A percentile compares a stretch with the other conserved stretches of the same genome.
phyloP scores from a whole-genome alignment of 2,888 invertebrate species.

The Eretmocerus hayati region DNA sequence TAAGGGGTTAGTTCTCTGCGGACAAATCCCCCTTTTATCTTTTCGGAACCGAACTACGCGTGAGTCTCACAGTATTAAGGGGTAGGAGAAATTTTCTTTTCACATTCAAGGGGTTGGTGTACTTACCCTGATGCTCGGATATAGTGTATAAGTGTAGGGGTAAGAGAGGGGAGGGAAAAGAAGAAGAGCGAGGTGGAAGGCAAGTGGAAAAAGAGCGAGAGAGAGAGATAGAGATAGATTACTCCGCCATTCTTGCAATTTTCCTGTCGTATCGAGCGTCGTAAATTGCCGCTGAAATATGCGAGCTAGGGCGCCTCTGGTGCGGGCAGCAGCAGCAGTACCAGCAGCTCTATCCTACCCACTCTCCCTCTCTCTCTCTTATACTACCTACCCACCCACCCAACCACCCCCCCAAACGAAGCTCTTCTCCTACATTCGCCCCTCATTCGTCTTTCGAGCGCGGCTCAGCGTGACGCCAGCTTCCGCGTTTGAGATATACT shows the following conservation, averaged over 20 bases:
- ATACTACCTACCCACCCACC: constrained; percentile 8
- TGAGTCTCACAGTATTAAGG: no score
- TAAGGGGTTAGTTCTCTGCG: constrained; percentile 4
- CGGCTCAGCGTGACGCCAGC: no score
- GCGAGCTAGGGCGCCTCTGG: constrained; percentile 53
- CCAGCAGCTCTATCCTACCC: constrained; percentile 38
- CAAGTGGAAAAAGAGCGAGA: constrained; percentile 37
- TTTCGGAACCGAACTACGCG: neutral
- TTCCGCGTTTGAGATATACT: neutral
- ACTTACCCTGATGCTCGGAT: neutral
- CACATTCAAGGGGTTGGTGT: constrained; percentile 6
- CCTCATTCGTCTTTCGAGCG: neutral
- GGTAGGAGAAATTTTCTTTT: constrained; percentile 34
- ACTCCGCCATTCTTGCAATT: constrained; percentile 89
- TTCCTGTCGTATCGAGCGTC: constrained; percentile 86
- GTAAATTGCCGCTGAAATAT: constrained; percentile 82
- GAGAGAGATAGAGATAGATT: constrained; percentile 68
- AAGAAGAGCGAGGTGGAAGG: constrained; percentile 31
- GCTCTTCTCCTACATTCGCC: neutral
- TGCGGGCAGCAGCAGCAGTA: constrained; percentile 48
- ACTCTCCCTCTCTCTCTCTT: constrained; percentile 35
- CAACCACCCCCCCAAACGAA: neutral
- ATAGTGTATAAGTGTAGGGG: neutral
- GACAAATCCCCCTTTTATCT: constrained; percentile 25
- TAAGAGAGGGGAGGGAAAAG: constrained; percentile 11